Evolutionary conservation across 30 jellyfish, hydroid and myxozoan genomes (phyloP), one percentile per base, ranked within the genome.

Genomic region (Catostylus mosaicus): DNA sequence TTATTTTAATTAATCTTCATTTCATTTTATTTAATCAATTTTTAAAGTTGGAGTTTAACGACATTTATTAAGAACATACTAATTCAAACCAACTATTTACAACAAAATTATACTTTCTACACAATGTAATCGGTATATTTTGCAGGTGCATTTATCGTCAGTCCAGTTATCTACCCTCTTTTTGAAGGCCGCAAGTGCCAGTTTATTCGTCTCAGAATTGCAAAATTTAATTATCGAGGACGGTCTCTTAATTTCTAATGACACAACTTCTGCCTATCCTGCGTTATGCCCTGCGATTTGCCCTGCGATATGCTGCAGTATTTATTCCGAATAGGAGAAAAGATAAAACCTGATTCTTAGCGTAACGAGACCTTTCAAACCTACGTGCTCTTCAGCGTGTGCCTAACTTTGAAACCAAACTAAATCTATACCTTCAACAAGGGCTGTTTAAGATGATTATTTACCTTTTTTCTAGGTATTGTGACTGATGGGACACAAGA

Each of bases 401-500:
- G 14, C 54, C 14, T 14, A 40, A 14, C 14, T 40, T 7, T 14
- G 14, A 40, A 5, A 14, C 7, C 14, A 40, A 5, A 14, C 12
- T 40, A 40, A 40, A 40, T 40, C 12, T 40, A 5, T 5, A 14
- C 14, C 54, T 14, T 40, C 14, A 5, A 5, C 54, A 40, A 40
- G 14, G 12, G 7, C 12, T 40, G 14, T 40, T 5, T 40, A 5
- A 40, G 54, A 5, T 40, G 14, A 5, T 40, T 40, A 14, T 5
- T 5, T 5, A 14, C 54, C 14, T 14, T 40, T 40, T 48, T 48
- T 16, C 37, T 29, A 75, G 86, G 86, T 11, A 82, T 85, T 78
- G 96, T 84, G 38, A 91, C 98, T 9, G 88, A 91, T 77, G 96
- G 98, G 1, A 63, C 46, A 23, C 87, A 84, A 65, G 87, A 87